A percentile compares a stretch with the other conserved stretches of the same genome.
These are phyloP conservation scores for Silurus aristotelis DNA, from an alignment of 2,797 vertebrate genomes.

Conservation along the genomic window DNA sequence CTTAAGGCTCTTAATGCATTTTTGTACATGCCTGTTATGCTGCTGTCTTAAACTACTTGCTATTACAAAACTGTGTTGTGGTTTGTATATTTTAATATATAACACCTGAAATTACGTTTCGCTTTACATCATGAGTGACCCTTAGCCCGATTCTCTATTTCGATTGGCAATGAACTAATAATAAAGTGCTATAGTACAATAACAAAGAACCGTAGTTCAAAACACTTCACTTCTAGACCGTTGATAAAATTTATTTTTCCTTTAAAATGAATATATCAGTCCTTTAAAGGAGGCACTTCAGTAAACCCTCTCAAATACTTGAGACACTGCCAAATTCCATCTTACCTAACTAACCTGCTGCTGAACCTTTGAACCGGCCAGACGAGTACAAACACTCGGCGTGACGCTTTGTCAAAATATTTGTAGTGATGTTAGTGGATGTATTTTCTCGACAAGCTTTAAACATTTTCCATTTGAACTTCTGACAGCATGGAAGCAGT, in stretches of 20 bases:
- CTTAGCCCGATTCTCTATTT: not conserved
- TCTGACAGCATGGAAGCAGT: slow-evolving; percentile 18
- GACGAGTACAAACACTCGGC: slow-evolving; percentile 25
- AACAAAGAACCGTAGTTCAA: not conserved
- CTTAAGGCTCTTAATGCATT: slow-evolving; percentile 73
- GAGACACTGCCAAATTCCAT: slow-evolving; percentile 27
- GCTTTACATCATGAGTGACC: not conserved
- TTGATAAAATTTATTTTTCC: not conserved
- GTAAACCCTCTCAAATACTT: slow-evolving; percentile 25
- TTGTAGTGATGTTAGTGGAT: slow-evolving; percentile 22
- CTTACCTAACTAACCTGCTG: slow-evolving; percentile 20
- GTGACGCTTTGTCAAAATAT: slow-evolving; percentile 34
- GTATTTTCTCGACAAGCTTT: slow-evolving; percentile 9
- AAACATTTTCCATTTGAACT: slow-evolving; percentile 2
- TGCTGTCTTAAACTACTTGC: slow-evolving; percentile 81
- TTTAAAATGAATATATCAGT: not conserved
- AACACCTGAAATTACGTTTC: not conserved
- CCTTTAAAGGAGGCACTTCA: slow-evolving; percentile 20
- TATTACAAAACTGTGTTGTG: slow-evolving; percentile 67
- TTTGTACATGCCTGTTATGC: slow-evolving; percentile 92
- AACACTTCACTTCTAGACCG: not conserved
- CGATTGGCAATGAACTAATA: not conserved
- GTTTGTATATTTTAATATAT: slow-evolving; percentile 50
- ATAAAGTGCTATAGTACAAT: not conserved
- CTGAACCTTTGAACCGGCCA: slow-evolving; percentile 38